Base-by-base conservation (phyloP, 2,113 vertebrate species). In the Burhinus bistriatus region DNA sequence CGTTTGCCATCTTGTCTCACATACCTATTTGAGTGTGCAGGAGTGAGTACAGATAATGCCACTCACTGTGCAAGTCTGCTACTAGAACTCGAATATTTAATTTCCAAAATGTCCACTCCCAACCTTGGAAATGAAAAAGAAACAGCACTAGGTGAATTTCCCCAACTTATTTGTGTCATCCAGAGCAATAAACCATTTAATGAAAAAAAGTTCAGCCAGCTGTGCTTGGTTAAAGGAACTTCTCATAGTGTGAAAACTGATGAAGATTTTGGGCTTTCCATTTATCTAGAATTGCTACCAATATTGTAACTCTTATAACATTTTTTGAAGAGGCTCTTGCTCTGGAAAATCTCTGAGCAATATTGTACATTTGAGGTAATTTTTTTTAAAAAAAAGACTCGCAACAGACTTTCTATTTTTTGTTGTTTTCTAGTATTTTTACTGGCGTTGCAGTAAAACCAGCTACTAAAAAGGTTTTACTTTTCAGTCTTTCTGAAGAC, bases 211-310 rank as follows among this genome's bases (percentile, higher is more conserved):
- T 76, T 85, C 87, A 80, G 57, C 30, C 85, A 92, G 29, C 54
- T 88, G 66, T 57, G 94, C 69, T 92, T 82, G 52, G 68, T 65
- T 87, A 79, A 91, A 91, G 44, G 47, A 93, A 92, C 61, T 82
- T 87, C 61, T 59, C 14, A 29, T 13, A 62, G 86, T 84, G 80
- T 89, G 61, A 91, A 93, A 93, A 82, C 23, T 91, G 54, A 95
- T 62, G 75, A 89, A 87, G 68, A 92, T 38, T 5, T 59, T 86
- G 55, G 9, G 13, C 71, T 61, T 93, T 87, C 71, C 44, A 52
- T 83, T 86, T 81, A 38, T 83, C 59, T 83, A 54, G 94, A 95
- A 82, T 47, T 73, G 36, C 52, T 89, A 38, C 71, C 72, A 82
- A 55, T 82, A 52, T 29, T 38, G 15, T 73, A 78, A 78, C 14